phyloP scores from a whole-genome alignment of 2,113 vertebrate species.

The Onychorhynchus coronatus region DNA sequence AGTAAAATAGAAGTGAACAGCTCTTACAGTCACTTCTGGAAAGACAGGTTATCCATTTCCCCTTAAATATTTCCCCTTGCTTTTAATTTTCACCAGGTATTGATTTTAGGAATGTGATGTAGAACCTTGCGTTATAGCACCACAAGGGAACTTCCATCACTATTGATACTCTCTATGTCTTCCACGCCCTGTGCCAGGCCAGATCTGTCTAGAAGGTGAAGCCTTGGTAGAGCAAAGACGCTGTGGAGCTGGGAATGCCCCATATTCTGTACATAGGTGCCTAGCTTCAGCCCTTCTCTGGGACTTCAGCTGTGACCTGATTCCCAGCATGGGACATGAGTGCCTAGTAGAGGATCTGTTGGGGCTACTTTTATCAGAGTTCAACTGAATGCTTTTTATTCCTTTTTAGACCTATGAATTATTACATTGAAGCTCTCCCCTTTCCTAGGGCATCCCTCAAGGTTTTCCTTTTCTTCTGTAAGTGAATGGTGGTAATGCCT shows the following conservation, averaged over 20 bases:
- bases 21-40: neutral
- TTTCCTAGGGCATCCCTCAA: fast-evolving
- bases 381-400: neutral
- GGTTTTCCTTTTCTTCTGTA: neutral
- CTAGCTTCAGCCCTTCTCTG: neutral
- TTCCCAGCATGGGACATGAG: neutral
- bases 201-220: neutral
- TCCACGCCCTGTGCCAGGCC: neutral
- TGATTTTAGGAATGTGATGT: neutral
- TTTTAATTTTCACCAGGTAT: neutral
- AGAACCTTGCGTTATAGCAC: neutral
- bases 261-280: neutral
- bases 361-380: neutral
- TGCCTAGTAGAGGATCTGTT: neutral
- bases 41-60: neutral
- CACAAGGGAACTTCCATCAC: neutral
- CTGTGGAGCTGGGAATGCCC: neutral
- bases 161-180: neutral
- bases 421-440: neutral
- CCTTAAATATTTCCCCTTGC: neutral
- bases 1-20: neutral
- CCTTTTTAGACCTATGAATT: neutral
- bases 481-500: neutral
- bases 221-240: neutral
- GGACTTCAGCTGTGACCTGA: neutral